phyloP scores from a whole-genome alignment of 2,797 vertebrate species.

The Sebastes minor region DNA sequence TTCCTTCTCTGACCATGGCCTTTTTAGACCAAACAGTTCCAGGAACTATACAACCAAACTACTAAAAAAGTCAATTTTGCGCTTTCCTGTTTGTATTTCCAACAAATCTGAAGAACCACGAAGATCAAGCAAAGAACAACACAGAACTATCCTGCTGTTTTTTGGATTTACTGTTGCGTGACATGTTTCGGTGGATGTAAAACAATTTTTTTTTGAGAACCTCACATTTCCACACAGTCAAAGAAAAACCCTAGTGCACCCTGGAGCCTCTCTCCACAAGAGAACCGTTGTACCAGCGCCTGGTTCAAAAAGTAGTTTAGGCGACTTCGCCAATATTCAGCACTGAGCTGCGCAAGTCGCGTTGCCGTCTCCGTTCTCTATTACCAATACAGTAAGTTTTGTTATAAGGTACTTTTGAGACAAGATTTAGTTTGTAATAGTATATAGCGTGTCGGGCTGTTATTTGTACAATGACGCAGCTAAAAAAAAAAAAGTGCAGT shows the following conservation, averaged over 20 bases:
- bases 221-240: not conserved
- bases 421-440: not conserved
- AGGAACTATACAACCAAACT: not conserved
- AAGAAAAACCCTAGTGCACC: not conserved
- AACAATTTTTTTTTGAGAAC: not conserved
- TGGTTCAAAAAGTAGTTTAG: not conserved
- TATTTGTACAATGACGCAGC: not conserved
- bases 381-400: not conserved
- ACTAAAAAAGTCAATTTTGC: not conserved
- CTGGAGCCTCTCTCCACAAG: not conserved
- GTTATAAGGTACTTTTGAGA: not conserved
- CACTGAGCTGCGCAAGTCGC: rapidly evolving
- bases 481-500: not conserved
- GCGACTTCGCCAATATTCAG: not conserved
- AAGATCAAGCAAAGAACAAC: not conserved
- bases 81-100: not conserved
- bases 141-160: not conserved
- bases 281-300: not conserved
- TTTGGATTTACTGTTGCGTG: not conserved
- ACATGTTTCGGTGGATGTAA: not conserved
- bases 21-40: not conserved
- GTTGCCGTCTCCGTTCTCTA: too few species aligned
- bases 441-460: not conserved
- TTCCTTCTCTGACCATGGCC: not conserved
- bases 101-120: not conserved